Conservation (phyloP, 35 echinoderm and acorn worm genomes). For the Apostichopus japonicus region DNA sequence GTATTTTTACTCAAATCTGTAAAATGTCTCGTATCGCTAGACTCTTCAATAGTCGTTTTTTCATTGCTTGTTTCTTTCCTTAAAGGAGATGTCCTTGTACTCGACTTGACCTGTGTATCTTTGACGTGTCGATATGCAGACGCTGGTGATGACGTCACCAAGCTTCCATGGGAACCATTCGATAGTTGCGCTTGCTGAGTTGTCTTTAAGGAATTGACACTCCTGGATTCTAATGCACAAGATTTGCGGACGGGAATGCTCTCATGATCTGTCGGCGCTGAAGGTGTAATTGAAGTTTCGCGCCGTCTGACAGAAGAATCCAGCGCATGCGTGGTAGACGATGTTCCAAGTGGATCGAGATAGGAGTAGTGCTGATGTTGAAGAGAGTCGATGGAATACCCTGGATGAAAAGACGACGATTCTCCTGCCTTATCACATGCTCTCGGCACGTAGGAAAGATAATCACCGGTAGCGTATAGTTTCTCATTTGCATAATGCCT, state of each 20-base stretch:
- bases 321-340: slow-evolving; percentile 38
- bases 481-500: slow-evolving; percentile 93
- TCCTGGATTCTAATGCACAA: slow-evolving; percentile 56
- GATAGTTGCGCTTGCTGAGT: slow-evolving; percentile 48
- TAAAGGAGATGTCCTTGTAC: slow-evolving; percentile 5
- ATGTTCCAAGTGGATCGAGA: slow-evolving; percentile 47
- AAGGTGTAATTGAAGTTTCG: not conserved
- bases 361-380: slow-evolving; percentile 59
- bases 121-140: slow-evolving; percentile 25
- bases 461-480: slow-evolving; percentile 73
- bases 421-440: slow-evolving; percentile 42
- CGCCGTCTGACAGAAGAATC: slow-evolving; percentile 42
- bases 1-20: slow-evolving; percentile 61
- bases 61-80: slow-evolving; percentile 35
- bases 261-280: not conserved
- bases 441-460: slow-evolving; percentile 44
- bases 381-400: slow-evolving; percentile 30
- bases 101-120: slow-evolving; percentile 27
- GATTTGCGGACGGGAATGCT: slow-evolving; percentile 48
- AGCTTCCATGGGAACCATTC: not conserved
- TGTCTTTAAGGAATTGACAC: slow-evolving; percentile 44
- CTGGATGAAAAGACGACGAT: slow-evolving; percentile 44
- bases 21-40: slow-evolving; percentile 56
- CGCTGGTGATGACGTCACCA: slow-evolving; percentile 36
- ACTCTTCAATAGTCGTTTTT: slow-evolving; percentile 39